phyloP scores from a whole-genome alignment of 2,888 invertebrate genomes.

The Blastobasis lacticolella region DNA sequence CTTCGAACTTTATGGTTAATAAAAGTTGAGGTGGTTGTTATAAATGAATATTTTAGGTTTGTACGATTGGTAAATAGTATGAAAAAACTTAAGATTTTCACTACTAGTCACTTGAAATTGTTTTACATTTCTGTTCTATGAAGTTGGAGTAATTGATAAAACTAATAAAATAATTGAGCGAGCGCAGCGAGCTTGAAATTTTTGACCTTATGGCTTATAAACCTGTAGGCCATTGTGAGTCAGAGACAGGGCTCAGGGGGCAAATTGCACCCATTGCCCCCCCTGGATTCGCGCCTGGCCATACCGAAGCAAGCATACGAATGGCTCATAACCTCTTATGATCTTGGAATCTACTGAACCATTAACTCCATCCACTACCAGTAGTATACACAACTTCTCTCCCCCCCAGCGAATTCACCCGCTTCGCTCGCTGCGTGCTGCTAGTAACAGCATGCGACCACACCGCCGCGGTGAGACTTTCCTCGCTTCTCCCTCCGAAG shows the following conservation, averaged over 20 bases:
- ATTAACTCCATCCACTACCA: neutral
- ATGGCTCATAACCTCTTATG: neutral
- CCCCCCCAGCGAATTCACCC: conserved; percentile 35
- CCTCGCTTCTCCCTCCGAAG: conserved; percentile 12
- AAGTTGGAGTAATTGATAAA: too few relatives aligned
- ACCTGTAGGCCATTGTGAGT: too few relatives aligned
- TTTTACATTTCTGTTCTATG: too few relatives aligned
- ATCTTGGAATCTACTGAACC: neutral
- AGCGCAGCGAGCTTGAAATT: too few relatives aligned
- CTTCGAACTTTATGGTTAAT: too few relatives aligned
- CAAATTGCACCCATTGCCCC: neutral
- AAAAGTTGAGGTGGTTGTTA: too few relatives aligned
- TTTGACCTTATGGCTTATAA: too few relatives aligned
- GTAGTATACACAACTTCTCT: neutral
- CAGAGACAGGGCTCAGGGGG: neutral
- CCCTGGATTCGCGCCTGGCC: neutral
- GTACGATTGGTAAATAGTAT: too few relatives aligned
- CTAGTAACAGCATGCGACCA: conserved; percentile 73
- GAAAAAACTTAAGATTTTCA: too few relatives aligned
- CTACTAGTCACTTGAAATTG: too few relatives aligned
- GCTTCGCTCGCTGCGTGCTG: conserved; percentile 46
- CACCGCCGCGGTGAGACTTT: conserved; percentile 52
- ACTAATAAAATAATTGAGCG: too few relatives aligned
- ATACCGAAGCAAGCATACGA: neutral
- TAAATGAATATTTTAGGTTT: too few relatives aligned